Conservation (phyloP, 2,113 vertebrate species). For the Melanocharis versteri region DNA sequence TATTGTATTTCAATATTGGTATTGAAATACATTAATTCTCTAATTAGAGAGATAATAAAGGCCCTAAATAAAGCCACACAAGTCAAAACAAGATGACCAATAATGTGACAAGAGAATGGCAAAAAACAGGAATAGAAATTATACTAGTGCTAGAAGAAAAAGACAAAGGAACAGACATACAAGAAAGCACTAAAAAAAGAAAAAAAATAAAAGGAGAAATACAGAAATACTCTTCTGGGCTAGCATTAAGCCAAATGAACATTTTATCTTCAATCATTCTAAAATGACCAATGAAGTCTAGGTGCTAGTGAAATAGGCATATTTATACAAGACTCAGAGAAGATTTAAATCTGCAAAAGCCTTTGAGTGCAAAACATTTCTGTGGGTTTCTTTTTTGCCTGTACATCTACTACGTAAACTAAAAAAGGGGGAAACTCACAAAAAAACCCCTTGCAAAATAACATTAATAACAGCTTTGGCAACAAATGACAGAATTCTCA, state of each 20-base stretch:
- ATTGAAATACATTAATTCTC: neutral
- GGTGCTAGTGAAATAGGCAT: rapidly evolving
- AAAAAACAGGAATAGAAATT: neutral
- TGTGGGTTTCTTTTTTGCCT: neutral
- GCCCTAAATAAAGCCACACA: neutral
- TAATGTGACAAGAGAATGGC: neutral
- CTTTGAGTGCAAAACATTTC: neutral
- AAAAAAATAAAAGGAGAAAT: rapidly evolving
- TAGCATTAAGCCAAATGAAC: neutral
- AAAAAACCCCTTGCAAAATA: neutral
- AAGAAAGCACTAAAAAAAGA: neutral
- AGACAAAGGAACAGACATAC: neutral
- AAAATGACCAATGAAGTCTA: neutral
- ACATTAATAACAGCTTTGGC: neutral
- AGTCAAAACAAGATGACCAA: neutral
- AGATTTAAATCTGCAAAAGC: neutral
- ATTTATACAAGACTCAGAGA: neutral
- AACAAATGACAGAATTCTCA: neutral
- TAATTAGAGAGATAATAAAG: neutral
- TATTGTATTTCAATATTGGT: neutral
- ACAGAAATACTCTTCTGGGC: neutral
- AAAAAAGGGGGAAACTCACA: neutral
- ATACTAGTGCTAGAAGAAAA: neutral
- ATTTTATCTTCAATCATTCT: neutral
- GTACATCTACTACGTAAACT: neutral